Base-by-base conservation (phyloP, 2,797 vertebrate species). In the Gymnothorax reevesii region DNA sequence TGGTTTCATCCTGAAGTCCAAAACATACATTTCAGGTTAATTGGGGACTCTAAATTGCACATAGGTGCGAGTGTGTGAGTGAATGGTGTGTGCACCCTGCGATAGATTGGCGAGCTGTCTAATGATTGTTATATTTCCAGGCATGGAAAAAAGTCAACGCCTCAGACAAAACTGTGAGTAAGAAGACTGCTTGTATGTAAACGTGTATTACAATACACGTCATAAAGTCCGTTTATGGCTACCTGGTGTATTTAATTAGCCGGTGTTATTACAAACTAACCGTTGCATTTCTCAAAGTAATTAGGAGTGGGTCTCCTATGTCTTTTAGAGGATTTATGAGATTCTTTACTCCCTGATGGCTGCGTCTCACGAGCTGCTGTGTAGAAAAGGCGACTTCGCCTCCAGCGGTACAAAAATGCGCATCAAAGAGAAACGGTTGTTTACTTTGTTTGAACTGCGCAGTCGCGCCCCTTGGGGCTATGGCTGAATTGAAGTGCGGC, bases 371-470 rank as follows among this genome's bases (percentile, higher is more conserved):
- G 62, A 89, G 90, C 95, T 94, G 92, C 92, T 95, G 94, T 92
- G 92, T 93, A 93, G 93, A 92, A 90, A 94, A 93, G 91, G 95
- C 93, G 97, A 94, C 94, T 94, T 96, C 95, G 96, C 97, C 97
- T 97, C 93, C 93, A 98, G 97, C 97, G 93, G 95, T 95, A 96
- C 96, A 97, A 97, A 98, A 97, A 95, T 95, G 97, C 94, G 95
- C 96, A 96, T 97, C 96, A 97, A 94, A 97, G 96, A 96, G 96
- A 97, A 97, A 95, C 95, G 94, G 95, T 97, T 97, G 97, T 97
- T 97, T 96, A 96, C 97, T 95, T 95, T 96, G 95, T 98, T 97
- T 97, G 96, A 97, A 97, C 96, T 95, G 93, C 95, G 93, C 93
- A 91, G 93, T 96, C 93, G 96, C 92, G 94, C 97, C 96, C 96